Evolutionary conservation across 2,888 invertebrate species (phyloP), one percentile per base, ranked within the genome.

Genomic region (Coecobrya sp.): DNA sequence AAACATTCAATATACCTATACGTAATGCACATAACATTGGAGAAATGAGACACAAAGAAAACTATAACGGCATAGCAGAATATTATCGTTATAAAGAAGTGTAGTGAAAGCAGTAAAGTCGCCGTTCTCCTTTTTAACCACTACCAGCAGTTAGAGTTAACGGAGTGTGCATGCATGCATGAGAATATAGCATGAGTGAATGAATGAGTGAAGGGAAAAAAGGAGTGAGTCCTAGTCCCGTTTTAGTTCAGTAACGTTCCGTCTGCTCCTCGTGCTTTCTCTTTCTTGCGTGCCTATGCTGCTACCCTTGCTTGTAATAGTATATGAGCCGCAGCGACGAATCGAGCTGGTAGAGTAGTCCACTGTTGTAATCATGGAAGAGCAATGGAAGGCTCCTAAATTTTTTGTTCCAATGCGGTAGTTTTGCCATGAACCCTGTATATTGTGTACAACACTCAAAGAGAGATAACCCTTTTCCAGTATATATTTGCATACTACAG

Each of bases 401-500:
- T 70, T 91, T n/a, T 91, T 91, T 91, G 91, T 91, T 91, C 91
- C 91, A 91, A 91, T 91, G 91, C 91, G 91, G 91, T 91, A 91
- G 86, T 91, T 91, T 86, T 52, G 79, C 86, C 81, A 70, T 86
- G 91, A 79, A 86, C 91, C 86, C 68, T 91, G 91, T 91, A 79
- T 85, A 87, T 76, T 87, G 87, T 86, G 62, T 70, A 81, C 85
- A 90, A 45, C 91, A 86, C 86, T 81, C 62, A 91, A 76, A 79
- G 62, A 25, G 45, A 76, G 86, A 91, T 89, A 89, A 84, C 70
- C n/a, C 88, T 65, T 27, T 81, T 25, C 16, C 13, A 19, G 25
- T 22, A 45, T 76, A 19, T 1, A 49, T 22, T n/a, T 68, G 4
- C 36, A 68, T 25, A 65, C 11, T n/a, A 42, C 4, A 49, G 25